Evolutionary conservation across 23 tunicate genomes (phyloP).

Genomic region (Clavelina lepadiformis): DNA sequence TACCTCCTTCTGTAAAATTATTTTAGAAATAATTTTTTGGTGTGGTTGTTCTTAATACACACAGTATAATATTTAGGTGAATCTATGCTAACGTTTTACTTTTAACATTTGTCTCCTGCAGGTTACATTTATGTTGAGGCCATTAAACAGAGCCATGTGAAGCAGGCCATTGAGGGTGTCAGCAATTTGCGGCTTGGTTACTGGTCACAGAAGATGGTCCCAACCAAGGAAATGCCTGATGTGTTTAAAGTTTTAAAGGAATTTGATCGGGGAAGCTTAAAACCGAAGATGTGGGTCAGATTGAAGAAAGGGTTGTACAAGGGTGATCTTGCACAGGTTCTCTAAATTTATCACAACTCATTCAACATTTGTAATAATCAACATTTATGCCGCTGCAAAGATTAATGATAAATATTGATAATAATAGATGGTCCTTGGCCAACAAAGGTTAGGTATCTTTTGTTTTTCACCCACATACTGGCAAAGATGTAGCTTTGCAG

Average conservation of each 20-base stretch:
- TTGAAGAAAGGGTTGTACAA: constrained; percentile 88
- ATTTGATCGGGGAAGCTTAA: constrained; percentile 60
- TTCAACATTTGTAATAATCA: too few relatives aligned
- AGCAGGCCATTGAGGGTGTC: constrained; percentile 97
- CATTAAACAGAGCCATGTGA: constrained; percentile 94
- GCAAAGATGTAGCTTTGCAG: too few relatives aligned
- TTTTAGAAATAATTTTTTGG: background rate
- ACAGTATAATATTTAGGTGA: background rate
- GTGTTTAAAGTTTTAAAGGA: constrained; percentile 92
- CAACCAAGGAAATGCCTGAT: constrained; percentile 98
- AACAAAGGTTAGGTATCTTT: too few relatives aligned
- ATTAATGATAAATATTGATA: too few relatives aligned
- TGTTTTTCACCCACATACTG: too few relatives aligned
- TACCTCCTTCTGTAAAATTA: background rate
- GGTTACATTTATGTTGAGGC: constrained; percentile 96
- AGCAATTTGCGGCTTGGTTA: constrained; percentile 78
- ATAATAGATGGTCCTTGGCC: too few relatives aligned
- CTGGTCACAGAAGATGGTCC: constrained; percentile 96
- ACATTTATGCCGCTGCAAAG: too few relatives aligned
- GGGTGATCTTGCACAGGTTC: constrained; percentile 93
- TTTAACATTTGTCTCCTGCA: background rate
- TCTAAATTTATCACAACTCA: too few relatives aligned
- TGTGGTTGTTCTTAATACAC: background rate
- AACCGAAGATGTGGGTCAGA: constrained; percentile 95
- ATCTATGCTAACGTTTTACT: background rate